Evolutionary conservation across 2,113 vertebrate genomes (phyloP).

Genomic region (Hassar affinis): DNA sequence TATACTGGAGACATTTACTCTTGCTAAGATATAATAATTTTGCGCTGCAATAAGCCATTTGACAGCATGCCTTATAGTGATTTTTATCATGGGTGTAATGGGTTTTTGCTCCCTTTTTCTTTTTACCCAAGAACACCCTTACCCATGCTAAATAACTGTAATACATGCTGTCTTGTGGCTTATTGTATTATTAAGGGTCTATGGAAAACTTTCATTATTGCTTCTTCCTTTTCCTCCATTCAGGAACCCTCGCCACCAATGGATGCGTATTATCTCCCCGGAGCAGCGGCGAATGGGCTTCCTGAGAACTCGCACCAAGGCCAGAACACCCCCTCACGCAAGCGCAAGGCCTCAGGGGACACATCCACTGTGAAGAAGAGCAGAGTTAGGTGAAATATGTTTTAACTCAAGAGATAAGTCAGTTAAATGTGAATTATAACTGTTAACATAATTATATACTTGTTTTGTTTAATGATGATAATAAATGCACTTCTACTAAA

Average conservation of each 20-base stretch:
- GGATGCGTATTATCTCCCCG: slow-evolving; percentile 78
- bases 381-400: slow-evolving; percentile 54
- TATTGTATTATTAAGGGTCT: not conserved
- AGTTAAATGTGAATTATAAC: slow-evolving; percentile 18
- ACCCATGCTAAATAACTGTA: not conserved
- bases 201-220: not conserved
- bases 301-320: slow-evolving; percentile 60
- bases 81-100: no score
- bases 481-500: slow-evolving; percentile 16
- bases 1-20: not conserved
- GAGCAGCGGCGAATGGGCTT: slow-evolving; percentile 58
- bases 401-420: not conserved
- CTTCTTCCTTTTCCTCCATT: slow-evolving; percentile 20
- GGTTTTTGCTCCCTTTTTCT: not conserved
- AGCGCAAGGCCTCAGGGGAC: slow-evolving; percentile 81
- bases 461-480: slow-evolving; percentile 43
- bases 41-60: not conserved
- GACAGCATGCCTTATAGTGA: not conserved
- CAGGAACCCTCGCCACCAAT: slow-evolving; percentile 83
- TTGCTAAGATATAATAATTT: not conserved
- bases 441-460: slow-evolving; percentile 22
- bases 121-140: not conserved
- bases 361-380: slow-evolving; percentile 74
- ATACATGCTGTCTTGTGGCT: not conserved
- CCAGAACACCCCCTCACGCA: slow-evolving; percentile 72